Evolutionary conservation across 2,113 vertebrate species (phyloP).

Genomic region (Scatophagus argus): DNA sequence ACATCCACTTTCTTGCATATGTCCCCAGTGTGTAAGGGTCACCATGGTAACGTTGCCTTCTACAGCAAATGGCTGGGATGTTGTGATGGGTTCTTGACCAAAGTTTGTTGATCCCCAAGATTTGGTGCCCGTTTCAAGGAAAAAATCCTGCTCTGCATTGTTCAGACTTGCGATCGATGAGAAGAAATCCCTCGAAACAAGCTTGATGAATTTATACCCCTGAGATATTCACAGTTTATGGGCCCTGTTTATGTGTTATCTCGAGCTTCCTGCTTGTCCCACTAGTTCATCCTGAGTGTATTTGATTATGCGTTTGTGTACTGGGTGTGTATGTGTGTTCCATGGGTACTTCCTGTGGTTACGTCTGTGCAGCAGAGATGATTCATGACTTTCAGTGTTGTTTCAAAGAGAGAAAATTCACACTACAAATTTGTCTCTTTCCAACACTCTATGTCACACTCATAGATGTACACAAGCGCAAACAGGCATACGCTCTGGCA

Average conservation of each 20-base stretch:
- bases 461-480: conserved; percentile 50
- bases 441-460: conserved; percentile 51
- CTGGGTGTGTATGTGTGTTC: conserved; percentile 49
- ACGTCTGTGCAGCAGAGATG: conserved; percentile 65
- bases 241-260: conserved; percentile 49
- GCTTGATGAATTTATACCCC: conserved; percentile 53
- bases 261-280: conserved; percentile 47
- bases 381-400: conserved; percentile 75
- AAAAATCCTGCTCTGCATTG: conserved; percentile 49
- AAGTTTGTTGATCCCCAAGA: conserved; percentile 72
- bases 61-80: conserved; percentile 50
- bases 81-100: conserved; percentile 60
- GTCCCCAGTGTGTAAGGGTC: conserved; percentile 61
- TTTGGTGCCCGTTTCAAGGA: conserved; percentile 70
- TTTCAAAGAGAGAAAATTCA: conserved; percentile 68
- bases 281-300: conserved; percentile 19
- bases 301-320: conserved; percentile 44
- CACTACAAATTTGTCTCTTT: conserved; percentile 69
- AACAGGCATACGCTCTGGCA: conserved; percentile 21
- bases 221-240: conserved; percentile 58
- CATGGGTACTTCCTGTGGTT: conserved; percentile 74
- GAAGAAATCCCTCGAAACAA: conserved; percentile 59
- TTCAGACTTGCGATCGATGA: conserved; percentile 53
- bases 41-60: conserved; percentile 71
- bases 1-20: conserved; percentile 40